phyloP scores from a whole-genome alignment of 2,797 vertebrate species.

The Botia almorhae region DNA sequence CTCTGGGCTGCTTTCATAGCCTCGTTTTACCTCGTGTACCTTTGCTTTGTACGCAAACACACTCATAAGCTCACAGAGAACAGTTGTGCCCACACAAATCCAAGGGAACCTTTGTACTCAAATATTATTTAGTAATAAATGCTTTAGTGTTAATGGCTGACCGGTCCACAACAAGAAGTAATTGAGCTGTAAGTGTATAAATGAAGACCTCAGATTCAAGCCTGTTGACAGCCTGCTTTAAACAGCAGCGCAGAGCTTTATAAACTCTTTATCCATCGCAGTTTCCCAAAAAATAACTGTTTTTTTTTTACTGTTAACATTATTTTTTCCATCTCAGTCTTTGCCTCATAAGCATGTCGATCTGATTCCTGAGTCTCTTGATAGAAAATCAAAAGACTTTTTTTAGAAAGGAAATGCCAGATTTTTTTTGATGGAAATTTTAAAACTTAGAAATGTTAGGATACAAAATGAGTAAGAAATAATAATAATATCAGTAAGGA shows the following conservation, averaged over 20 bases:
- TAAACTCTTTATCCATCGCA: constrained; percentile 26
- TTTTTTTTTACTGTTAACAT: not conserved
- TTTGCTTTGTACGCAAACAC: constrained; percentile 35
- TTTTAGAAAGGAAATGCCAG: not conserved
- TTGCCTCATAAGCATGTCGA: not conserved
- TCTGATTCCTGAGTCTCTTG: not conserved
- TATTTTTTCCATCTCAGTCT: not conserved
- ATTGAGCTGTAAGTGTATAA: constrained; percentile 70
- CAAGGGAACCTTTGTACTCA: constrained; percentile 39
- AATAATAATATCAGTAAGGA: too few relatives aligned
- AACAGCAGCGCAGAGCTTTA: constrained; percentile 40
- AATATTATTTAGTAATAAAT: constrained; percentile 52
- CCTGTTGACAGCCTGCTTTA: constrained; percentile 61
- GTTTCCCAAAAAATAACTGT: not conserved
- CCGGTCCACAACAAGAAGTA: constrained; percentile 61
- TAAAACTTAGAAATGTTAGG: too few relatives aligned
- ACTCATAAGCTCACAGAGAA: constrained; percentile 20
- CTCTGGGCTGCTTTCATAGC: constrained; percentile 39
- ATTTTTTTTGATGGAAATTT: not conserved
- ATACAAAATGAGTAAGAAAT: too few relatives aligned
- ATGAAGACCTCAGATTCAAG: constrained; percentile 69
- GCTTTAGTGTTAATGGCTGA: constrained; percentile 56
- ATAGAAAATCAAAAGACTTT: not conserved
- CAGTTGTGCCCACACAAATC: constrained; percentile 32
- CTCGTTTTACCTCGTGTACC: constrained; percentile 24